Percentiles rank a stretch among this genome's conserved stretches.
These are phyloP conservation scores for Ctenicera cuprea DNA, from an alignment of 2,888 invertebrate species.

Conservation along the genomic window DNA sequence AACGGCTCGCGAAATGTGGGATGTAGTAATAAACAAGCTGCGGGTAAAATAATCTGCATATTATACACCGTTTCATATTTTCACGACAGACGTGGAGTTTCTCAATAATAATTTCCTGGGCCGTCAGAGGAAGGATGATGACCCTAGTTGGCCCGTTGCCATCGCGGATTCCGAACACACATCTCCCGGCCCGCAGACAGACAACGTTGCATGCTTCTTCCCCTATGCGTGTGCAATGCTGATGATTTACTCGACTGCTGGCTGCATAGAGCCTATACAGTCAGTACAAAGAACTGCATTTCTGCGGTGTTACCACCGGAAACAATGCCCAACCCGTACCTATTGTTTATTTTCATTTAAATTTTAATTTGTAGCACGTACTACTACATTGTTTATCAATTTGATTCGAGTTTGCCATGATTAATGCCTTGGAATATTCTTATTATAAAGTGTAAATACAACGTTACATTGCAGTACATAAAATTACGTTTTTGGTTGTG, in stretches of 20 bases:
- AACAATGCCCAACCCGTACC: constrained; percentile 33
- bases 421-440: too few species aligned
- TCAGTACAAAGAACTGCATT: constrained; percentile 36
- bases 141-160: constrained; percentile 53
- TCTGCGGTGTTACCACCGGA: constrained; percentile 44
- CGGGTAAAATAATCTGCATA: constrained; percentile 40
- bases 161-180: constrained; percentile 52
- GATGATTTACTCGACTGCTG: constrained; percentile 43
- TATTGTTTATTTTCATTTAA: constrained; percentile 35
- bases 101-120: constrained; percentile 50
- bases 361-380: constrained; percentile 27
- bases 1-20: constrained; percentile 3
- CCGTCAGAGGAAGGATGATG: constrained; percentile 47
- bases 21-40: constrained; percentile 26
- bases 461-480: too few species aligned
- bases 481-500: too few species aligned
- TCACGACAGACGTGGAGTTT: constrained; percentile 46
- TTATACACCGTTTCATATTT: constrained; percentile 41
- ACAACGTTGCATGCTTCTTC: constrained; percentile 43
- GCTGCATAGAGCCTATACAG: constrained; percentile 1
- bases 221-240: constrained; percentile 54
- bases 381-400: neutral
- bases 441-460: too few species aligned
- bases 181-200: constrained; percentile 46
- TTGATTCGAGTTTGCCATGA: neutral